Base-by-base conservation (phyloP, 2,113 vertebrate species). In the Datnioides undecimradiatus region DNA sequence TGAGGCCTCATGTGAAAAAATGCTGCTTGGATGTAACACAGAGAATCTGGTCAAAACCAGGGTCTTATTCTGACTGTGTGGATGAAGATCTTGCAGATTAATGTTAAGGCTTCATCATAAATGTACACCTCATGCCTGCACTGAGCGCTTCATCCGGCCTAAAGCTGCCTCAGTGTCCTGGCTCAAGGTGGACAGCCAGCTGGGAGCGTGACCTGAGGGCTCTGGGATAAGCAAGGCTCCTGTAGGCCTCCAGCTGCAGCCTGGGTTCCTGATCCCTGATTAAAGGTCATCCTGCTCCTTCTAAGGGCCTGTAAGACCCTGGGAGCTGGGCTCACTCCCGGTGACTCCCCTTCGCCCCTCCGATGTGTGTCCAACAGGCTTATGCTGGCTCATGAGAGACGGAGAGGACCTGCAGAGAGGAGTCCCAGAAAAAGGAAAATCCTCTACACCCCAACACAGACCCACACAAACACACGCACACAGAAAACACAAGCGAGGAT, bases 361-460 rank as follows among this genome's bases (percentile, higher is more conserved):
- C 76, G 8, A 93, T 95, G 94, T 94, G 95, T 95, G 93, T 95
- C 95, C 95, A 95, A 95, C 92, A 95, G 91, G 95, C 94, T 95
- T 95, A 95, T 90, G 73, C 63, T 70, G 62, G 84, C 88, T 93
- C 90, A 91, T 89, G 91, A 92, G 67, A 89, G 89, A 86, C 55
- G 80, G 85, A 91, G 90, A 81, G 55, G 79, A 78, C 92, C 93
- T 90, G 90, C 86, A 57, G 90, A 87, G 94, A 87, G 73, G 84
- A 82, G 70, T 82, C 92, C 86, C 67, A 79, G 79, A 72, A 90
- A 82, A 84, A 89, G 69, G 83, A 85, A 93, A 93, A 93, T 93
- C 93, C 90, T 89, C 83, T 38, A 76, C 79, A 85, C 74, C 68
- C 71, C 81, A 58, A 84, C 80, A 70, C 80, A 80, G 62, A 84